phyloP scores from a whole-genome alignment of 2,888 invertebrate species.

The Diaperis boleti region DNA sequence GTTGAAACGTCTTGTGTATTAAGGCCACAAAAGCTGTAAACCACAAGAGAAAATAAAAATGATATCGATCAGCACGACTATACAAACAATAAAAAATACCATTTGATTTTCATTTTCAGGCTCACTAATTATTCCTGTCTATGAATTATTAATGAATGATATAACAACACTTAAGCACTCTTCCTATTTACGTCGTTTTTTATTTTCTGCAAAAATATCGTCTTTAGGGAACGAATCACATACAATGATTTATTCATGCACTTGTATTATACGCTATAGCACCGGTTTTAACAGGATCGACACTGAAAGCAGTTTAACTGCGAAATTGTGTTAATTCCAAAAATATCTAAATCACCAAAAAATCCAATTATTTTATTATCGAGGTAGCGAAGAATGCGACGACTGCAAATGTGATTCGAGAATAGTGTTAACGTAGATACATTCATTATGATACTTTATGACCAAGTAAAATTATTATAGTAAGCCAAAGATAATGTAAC shows the following conservation, averaged over 20 bases:
- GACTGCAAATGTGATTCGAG: background rate
- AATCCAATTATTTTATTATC: no score
- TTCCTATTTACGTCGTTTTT: background rate
- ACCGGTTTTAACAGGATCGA: background rate
- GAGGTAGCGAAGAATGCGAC: background rate
- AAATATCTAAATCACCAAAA: no score
- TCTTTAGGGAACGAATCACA: no score
- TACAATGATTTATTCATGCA: background rate
- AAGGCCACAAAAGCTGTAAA: no score
- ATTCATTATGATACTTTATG: constrained; percentile 2
- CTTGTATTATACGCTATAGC: background rate
- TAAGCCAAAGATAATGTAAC: constrained; percentile 2
- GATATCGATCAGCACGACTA: no score
- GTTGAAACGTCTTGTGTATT: constrained; percentile 12
- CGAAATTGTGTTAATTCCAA: background rate
- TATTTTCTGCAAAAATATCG: background rate
- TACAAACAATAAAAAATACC: no score
- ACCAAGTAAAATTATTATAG: background rate
- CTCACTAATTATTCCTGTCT: background rate
- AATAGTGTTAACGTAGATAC: background rate
- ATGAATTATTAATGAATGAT: background rate
- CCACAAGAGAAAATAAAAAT: background rate
- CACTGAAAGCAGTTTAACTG: no score
- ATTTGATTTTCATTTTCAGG: background rate
- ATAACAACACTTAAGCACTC: background rate